Evolutionary conservation across 1,140 invertebrate species (phyloP).

Genomic region (Lucilia sericata): DNA sequence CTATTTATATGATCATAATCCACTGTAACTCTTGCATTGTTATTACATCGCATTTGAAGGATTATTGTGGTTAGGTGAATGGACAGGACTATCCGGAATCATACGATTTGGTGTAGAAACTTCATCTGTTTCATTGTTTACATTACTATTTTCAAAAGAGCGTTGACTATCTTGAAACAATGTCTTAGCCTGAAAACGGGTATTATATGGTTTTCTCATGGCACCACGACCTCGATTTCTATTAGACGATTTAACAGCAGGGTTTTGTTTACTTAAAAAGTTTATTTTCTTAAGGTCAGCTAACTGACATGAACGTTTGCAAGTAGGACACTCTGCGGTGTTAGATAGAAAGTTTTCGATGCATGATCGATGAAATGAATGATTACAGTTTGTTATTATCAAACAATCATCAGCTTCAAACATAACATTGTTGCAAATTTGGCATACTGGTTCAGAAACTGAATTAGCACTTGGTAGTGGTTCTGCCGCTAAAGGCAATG

Average conservation of each 20-base stretch:
- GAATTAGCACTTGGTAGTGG: too few relatives aligned
- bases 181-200: background rate
- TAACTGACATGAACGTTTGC: background rate
- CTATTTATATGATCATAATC: background rate
- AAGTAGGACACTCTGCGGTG: background rate
- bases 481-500: too few relatives aligned
- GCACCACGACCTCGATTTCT: background rate
- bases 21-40: background rate
- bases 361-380: conserved; percentile 24
- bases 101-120: too few relatives aligned
- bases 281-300: background rate
- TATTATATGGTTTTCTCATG: background rate
- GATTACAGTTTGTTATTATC: background rate
- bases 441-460: too few relatives aligned
- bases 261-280: background rate
- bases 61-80: too few relatives aligned
- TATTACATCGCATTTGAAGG: background rate
- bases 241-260: too few relatives aligned
- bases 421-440: too few relatives aligned
- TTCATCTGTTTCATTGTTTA: background rate
- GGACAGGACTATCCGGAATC: too few relatives aligned
- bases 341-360: conserved; percentile 22
- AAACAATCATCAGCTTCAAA: too few relatives aligned
- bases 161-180: background rate
- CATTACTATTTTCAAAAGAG: background rate